phyloP scores from a whole-genome alignment of 2,113 vertebrate species.

The Podarcis raffonei region DNA sequence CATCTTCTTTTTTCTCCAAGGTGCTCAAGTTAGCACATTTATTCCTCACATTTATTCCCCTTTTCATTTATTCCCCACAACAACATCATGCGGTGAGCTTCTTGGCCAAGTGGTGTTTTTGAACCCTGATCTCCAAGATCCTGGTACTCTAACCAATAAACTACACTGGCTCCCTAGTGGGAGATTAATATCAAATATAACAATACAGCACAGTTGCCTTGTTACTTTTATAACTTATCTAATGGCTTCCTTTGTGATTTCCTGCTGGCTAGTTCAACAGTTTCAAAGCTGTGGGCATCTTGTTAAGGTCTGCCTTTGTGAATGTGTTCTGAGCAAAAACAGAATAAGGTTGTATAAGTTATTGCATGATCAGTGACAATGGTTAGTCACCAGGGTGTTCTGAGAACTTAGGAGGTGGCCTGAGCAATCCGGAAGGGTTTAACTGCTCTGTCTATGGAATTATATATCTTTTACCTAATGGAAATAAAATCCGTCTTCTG shows the following conservation, averaged over 20 bases:
- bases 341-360: neutral
- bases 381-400: neutral
- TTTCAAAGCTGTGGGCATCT: neutral
- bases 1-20: too few species aligned
- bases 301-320: neutral
- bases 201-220: neutral
- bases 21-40: too few species aligned
- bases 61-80: too few species aligned
- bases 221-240: neutral
- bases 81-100: too few species aligned
- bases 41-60: too few species aligned
- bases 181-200: neutral
- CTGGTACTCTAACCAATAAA: too few species aligned
- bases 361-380: neutral
- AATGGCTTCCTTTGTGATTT: neutral
- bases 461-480: neutral
- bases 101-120: too few species aligned
- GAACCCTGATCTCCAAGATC: too few species aligned
- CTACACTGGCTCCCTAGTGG: neutral
- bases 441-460: neutral
- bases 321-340: neutral
- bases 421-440: neutral
- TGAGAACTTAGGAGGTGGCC: neutral
- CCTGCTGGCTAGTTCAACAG: neutral
- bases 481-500: neutral